A percentile compares a stretch with the other conserved stretches of the same genome.
These are phyloP conservation scores for Percina caprodes DNA, from an alignment of 2,113 vertebrate genomes.

Conservation along the genomic window DNA sequence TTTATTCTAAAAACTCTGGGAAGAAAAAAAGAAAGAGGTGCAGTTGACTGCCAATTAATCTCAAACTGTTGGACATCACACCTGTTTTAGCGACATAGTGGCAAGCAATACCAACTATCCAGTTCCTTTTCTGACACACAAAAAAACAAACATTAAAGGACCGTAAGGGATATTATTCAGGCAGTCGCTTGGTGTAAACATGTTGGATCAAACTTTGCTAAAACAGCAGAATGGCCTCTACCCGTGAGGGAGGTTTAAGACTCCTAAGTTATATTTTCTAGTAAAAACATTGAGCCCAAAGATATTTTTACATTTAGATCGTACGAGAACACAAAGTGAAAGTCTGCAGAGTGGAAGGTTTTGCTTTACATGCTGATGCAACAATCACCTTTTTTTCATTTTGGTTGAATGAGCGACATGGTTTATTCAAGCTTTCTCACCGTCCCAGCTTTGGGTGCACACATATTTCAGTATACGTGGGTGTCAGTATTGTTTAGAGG, in stretches of 20 bases:
- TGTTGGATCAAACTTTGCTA: not conserved
- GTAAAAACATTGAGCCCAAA: not conserved
- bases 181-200: not conserved
- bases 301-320: constrained; percentile 1
- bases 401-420: not conserved
- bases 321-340: constrained; percentile 27
- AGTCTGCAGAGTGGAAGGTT: constrained; percentile 1
- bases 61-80: not conserved
- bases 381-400: not conserved
- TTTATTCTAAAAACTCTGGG: not conserved
- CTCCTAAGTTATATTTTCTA: constrained; percentile 8
- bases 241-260: not conserved
- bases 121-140: not conserved
- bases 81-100: too few relatives aligned
- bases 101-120: not conserved
- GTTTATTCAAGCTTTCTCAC: not conserved
- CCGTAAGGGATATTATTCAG: not conserved
- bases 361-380: not conserved
- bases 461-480: not conserved
- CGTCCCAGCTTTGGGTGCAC: not conserved
- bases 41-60: not conserved
- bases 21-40: not conserved
- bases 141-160: not conserved
- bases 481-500: not conserved
- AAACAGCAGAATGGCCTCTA: not conserved